Evolutionary conservation across 2,113 vertebrate species (phyloP).

Genomic region (Marcusenius ussheri): DNA sequence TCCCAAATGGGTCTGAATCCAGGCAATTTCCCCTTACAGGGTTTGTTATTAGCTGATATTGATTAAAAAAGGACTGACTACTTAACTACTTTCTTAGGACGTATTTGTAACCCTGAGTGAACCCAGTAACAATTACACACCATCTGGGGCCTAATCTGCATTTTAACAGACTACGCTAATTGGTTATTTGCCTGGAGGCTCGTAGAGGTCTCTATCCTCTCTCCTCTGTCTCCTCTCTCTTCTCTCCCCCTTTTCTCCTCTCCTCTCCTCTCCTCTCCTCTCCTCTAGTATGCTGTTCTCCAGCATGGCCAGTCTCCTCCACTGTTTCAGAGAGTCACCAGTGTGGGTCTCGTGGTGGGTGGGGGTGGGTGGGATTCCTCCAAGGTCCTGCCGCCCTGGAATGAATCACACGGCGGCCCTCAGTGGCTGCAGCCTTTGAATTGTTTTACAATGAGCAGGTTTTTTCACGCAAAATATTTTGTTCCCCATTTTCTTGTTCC

Average conservation of each 20-base stretch:
- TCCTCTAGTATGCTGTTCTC: not conserved
- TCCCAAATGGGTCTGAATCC: constrained; percentile 24
- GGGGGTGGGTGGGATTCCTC: constrained; percentile 18
- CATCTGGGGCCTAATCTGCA: not conserved
- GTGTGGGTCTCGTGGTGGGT: constrained; percentile 27
- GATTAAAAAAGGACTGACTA: constrained; percentile 12
- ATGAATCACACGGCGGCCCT: constrained; percentile 19
- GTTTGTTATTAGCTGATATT: constrained; percentile 18
- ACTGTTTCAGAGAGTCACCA: constrained; percentile 27
- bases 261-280: not conserved
- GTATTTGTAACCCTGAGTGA: not conserved
- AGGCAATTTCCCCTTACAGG: constrained; percentile 15
- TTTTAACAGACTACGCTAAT: not conserved
- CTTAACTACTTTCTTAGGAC: not conserved
- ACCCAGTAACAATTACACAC: not conserved
- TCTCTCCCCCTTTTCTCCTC: not conserved
- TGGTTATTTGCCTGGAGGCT: not conserved
- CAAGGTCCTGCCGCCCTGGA: constrained; percentile 38
- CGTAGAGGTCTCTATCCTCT: not conserved
- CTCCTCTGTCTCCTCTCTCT: not conserved
- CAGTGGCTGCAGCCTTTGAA: not conserved
- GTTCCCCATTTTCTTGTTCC: not conserved
- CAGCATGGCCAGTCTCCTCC: not conserved
- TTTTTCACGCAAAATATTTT: not conserved
- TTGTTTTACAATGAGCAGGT: not conserved